phyloP scores from a whole-genome alignment of 2,888 invertebrate species.

The Hydraecia micacea region DNA sequence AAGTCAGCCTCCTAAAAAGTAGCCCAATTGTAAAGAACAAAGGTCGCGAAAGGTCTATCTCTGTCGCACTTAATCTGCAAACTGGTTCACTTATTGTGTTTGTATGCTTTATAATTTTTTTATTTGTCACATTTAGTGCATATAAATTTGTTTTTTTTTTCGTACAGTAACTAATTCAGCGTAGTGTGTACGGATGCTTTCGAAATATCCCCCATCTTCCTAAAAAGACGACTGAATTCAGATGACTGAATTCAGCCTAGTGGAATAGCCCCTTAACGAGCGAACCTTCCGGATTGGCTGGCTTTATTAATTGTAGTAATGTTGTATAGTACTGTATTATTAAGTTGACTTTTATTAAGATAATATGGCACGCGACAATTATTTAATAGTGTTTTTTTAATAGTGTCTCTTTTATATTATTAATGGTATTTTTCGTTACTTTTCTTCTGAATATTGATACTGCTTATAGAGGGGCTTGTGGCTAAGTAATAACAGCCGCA shows the following conservation, averaged over 20 bases:
- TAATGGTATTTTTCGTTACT: neutral
- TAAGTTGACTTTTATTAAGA: conserved; percentile 5
- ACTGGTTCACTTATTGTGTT: no score
- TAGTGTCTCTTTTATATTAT: neutral
- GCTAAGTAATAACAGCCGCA: no score
- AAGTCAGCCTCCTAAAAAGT: neutral
- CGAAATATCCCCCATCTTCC: neutral
- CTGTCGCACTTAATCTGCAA: no score
- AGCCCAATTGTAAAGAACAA: no score
- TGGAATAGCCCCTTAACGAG: neutral
- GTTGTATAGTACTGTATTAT: neutral
- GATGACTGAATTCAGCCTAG: neutral
- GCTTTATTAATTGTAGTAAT: conserved; percentile 22
- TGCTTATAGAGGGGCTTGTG: no score
- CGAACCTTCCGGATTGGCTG: conserved; percentile 41
- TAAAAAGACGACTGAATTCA: neutral
- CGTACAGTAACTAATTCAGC: neutral
- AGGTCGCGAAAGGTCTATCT: no score
- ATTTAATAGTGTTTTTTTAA: neutral
- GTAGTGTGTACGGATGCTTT: neutral
- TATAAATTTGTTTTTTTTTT: no score
- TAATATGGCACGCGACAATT: conserved; percentile 16
- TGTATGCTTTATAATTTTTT: no score
- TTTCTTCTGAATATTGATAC: neutral
- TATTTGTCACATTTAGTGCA: no score